These are phyloP conservation scores for Chamaea fasciata DNA, from an alignment of 2,113 vertebrate species.

Conservation along the genomic window DNA sequence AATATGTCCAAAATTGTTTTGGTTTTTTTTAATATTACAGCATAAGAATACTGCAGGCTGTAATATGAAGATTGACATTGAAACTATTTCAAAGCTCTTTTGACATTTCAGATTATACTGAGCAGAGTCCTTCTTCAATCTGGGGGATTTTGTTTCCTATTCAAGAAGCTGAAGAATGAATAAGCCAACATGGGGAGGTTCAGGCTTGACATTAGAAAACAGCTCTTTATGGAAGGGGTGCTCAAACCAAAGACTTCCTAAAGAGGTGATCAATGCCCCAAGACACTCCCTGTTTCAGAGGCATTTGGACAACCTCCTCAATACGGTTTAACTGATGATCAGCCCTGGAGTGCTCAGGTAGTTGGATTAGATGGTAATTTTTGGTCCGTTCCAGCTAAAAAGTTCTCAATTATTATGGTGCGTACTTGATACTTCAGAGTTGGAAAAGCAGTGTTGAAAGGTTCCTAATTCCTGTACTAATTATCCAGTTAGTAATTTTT, in stretches of 20 bases:
- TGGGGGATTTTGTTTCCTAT: background rate
- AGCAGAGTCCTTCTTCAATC: conserved; percentile 33
- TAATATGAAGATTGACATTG: conserved; percentile 5
- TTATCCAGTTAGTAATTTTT: background rate
- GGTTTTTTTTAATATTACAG: background rate
- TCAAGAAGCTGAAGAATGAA: background rate
- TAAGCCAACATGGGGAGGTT: background rate
- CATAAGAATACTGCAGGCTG: background rate
- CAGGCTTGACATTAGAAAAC: background rate
- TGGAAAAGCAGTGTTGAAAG: background rate
- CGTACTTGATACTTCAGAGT: background rate
- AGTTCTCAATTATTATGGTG: background rate
- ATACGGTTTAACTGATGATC: background rate
- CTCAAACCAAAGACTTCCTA: background rate
- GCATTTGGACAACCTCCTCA: background rate
- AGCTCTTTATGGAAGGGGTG: background rate
- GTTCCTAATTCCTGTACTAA: background rate
- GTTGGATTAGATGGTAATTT: background rate
- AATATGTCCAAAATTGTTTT: background rate
- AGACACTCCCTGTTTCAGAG: background rate
- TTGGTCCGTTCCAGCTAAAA: background rate
- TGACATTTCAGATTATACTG: conserved; percentile 36
- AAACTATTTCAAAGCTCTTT: conserved; percentile 39
- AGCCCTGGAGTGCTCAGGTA: background rate
- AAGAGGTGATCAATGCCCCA: background rate